Evolutionary conservation across 2,113 vertebrate species (phyloP).

Genomic region (Lepisosteus osseus): DNA sequence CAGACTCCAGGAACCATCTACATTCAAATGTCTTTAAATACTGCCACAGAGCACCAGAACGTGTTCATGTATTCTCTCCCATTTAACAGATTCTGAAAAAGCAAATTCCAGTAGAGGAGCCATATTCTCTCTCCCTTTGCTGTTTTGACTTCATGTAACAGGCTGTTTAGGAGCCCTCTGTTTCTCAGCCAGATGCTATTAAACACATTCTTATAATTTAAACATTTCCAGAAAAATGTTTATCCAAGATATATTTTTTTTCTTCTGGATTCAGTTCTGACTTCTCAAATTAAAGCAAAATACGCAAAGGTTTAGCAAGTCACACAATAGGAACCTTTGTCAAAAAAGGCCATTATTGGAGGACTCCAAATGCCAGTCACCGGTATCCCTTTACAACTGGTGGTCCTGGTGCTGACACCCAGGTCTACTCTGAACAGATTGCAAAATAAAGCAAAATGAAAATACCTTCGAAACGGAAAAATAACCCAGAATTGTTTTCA

Average conservation of each 20-base stretch:
- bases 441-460: too few relatives aligned
- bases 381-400: too few relatives aligned
- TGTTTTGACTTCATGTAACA: background rate
- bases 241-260: background rate
- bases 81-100: background rate
- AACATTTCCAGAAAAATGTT: slow-evolving; percentile 4
- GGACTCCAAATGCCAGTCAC: too few relatives aligned
- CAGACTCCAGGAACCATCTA: too few relatives aligned
- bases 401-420: too few relatives aligned
- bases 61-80: too few relatives aligned
- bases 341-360: too few relatives aligned
- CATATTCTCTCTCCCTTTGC: background rate
- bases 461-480: too few relatives aligned
- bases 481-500: too few relatives aligned
- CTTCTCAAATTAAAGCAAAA: background rate
- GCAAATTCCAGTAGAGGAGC: background rate
- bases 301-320: background rate
- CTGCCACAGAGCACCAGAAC: too few relatives aligned
- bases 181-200: background rate
- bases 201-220: background rate
- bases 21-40: too few relatives aligned
- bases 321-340: background rate
- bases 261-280: background rate
- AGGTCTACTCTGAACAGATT: too few relatives aligned
- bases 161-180: background rate